These are phyloP conservation scores for Empidonax alnorum DNA, from an alignment of 2,113 vertebrate species.

Conservation along the genomic window DNA sequence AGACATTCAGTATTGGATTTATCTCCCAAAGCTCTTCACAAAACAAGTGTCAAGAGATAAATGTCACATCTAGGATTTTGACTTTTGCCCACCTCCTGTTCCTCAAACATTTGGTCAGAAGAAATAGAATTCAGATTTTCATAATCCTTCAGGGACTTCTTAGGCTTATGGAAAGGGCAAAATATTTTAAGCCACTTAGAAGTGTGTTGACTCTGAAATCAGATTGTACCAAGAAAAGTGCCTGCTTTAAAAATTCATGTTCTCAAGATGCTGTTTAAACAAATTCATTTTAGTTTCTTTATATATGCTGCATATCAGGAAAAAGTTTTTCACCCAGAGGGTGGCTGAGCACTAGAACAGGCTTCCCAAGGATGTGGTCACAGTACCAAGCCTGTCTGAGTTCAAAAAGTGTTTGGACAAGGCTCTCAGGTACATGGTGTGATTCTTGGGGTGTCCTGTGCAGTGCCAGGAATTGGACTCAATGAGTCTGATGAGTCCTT, in stretches of 20 bases:
- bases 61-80: neutral
- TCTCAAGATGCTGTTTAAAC: neutral
- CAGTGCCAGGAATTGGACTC: neutral
- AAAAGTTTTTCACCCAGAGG: neutral
- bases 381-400: neutral
- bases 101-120: constrained; percentile 40
- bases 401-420: neutral
- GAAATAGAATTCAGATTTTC: constrained; percentile 16
- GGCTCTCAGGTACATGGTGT: neutral
- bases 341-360: neutral
- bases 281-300: neutral
- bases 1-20: constrained; percentile 13
- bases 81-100: constrained; percentile 18
- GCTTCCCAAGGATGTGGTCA: neutral
- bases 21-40: neutral
- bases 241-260: constrained; percentile 15
- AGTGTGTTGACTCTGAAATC: neutral
- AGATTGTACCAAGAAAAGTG: neutral
- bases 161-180: constrained; percentile 6
- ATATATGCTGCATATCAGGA: neutral
- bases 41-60: constrained; percentile 22
- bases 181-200: constrained; percentile 28
- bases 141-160: constrained; percentile 14
- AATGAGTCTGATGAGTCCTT: neutral
- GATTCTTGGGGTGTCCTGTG: neutral